Base-by-base conservation (phyloP, 2,888 invertebrate species). In the Sphaerophoria rueppellii region DNA sequence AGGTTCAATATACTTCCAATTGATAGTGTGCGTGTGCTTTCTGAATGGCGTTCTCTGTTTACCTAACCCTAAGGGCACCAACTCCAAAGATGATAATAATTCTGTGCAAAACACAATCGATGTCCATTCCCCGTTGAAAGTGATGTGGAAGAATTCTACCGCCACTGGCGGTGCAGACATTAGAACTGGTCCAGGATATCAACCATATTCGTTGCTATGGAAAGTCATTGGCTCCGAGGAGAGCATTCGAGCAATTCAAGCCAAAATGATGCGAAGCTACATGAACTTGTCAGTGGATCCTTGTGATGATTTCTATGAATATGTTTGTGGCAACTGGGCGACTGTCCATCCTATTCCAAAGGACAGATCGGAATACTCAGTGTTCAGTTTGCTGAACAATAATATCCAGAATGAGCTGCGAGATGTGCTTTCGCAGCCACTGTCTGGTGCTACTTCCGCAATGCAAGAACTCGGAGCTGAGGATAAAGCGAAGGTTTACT, bases 221-320 rank as follows among this genome's bases (percentile, higher is more conserved):
- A 82, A 82, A 40, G 50, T 82, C 2, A 58, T 74, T n/a, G 85
- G 72, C 11, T 70, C 71, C 9, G 72, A 85, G 54, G 58, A 82
- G 61, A 71, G 46, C 16, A 81, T 81, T 52, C 35, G 74, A n/a
- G 43, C 74, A 4, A 80, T 83, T 35, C 86, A 82, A 35, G 72
- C 77, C 7, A 81, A 82, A 61, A 52, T 81, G n/a, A 83, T 86
- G 79, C 61, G 70, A 9, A 81, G 69, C 9, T 87, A 81, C 14
- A 86, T 87, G 82, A 82, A 87, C 58, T 32, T 57, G 4, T 65
- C 76, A 0, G 71, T 67, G 2, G 46, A 86, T 69, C 87, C 87
- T 0, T 87, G 87, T 58, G 78, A 82, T 35, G 82, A 87, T 63
- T 87, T 87, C n/a, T 86, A 86, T 34, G 78, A 86, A 67, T 87